A percentile compares a stretch with the other conserved stretches of the same genome.
phyloP scores from a whole-genome alignment of 2,888 invertebrate genomes.

The Sphecodes monilicornis region DNA sequence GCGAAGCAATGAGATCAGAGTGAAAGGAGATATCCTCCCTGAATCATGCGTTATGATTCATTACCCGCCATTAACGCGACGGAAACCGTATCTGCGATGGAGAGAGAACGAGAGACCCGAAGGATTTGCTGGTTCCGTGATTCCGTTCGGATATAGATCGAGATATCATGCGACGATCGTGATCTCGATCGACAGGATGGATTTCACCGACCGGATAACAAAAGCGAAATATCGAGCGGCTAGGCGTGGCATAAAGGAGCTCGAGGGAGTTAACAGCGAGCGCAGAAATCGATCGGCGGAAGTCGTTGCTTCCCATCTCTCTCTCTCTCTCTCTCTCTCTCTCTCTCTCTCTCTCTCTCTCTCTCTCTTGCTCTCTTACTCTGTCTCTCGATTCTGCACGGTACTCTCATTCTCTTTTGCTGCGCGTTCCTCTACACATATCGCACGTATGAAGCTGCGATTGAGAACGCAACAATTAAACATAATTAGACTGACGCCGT shows the following conservation, averaged over 20 bases:
- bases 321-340: background rate
- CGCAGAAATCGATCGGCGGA: constrained; percentile 76
- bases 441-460: background rate
- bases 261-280: constrained; percentile 71
- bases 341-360: background rate
- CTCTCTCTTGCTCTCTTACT: background rate
- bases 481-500: background rate
- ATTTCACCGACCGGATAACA: constrained; percentile 34
- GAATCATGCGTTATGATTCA: constrained; percentile 15
- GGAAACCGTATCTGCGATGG: background rate
- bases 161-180: constrained; percentile 10
- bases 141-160: background rate
- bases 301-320: constrained; percentile 59
- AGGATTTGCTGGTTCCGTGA: background rate
- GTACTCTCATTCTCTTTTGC: background rate
- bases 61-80: constrained; percentile 12
- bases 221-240: constrained; percentile 67
- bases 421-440: background rate
- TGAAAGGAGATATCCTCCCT: constrained; percentile 17
- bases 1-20: background rate
- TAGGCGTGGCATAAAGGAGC: constrained; percentile 75
- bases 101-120: background rate
- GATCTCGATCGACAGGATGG: constrained; percentile 34
- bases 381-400: background rate
- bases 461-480: background rate